Conservation (phyloP, 2,113 vertebrate species). For the Bostrychus sinensis region DNA sequence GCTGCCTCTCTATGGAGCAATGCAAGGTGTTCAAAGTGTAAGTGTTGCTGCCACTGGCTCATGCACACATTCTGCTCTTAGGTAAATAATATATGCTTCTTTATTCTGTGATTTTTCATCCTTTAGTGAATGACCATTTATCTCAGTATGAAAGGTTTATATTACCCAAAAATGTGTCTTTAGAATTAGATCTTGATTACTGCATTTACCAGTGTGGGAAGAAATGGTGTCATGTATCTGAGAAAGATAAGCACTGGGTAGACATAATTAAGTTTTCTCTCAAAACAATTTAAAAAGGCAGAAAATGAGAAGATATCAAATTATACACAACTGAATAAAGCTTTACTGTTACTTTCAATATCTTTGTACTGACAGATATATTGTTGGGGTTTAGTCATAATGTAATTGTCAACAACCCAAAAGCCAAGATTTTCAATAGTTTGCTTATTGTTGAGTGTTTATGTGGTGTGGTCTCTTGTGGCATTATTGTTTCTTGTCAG, state of each 20-base stretch:
- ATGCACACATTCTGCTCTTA: conserved; percentile 43
- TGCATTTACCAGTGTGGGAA: conserved; percentile 15
- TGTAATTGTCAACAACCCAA: background rate
- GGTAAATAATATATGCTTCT: conserved; percentile 30
- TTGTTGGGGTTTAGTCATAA: no score
- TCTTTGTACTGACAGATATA: background rate
- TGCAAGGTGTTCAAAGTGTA: conserved; percentile 26
- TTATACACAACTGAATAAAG: background rate
- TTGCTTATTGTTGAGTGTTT: no score
- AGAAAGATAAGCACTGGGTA: conserved; percentile 33
- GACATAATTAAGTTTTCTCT: conserved; percentile 43
- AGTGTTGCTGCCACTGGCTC: conserved; percentile 30
- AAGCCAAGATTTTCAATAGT: no score
- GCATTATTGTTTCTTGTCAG: no score
- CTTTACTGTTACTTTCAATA: background rate
- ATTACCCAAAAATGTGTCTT: conserved; percentile 54
- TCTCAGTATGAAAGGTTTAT: conserved; percentile 46
- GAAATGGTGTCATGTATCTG: conserved; percentile 12
- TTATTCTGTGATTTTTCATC: conserved; percentile 31
- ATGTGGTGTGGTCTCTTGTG: no score
- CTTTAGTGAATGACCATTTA: conserved; percentile 44
- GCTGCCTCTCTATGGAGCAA: conserved; percentile 18
- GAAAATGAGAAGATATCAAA: background rate
- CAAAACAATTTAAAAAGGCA: conserved; percentile 24
- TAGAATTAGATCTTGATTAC: conserved; percentile 39